These are phyloP conservation scores for Smittia sp. DNA, from an alignment of 2,888 invertebrate species.

Conservation along the genomic window DNA sequence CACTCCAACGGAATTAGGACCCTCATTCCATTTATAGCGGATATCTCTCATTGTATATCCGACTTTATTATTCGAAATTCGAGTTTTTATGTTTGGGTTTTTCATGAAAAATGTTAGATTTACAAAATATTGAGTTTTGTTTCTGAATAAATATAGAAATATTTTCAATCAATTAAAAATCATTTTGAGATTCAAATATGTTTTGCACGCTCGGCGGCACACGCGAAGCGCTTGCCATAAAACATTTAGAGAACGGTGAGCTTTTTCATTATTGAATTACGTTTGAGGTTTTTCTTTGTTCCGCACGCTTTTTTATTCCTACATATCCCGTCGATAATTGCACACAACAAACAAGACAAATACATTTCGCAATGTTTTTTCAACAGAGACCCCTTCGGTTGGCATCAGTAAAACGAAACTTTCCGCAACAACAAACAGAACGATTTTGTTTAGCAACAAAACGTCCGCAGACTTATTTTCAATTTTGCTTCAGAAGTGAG, in stretches of 20 bases:
- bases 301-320: conserved; percentile 5
- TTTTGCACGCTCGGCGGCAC: not conserved
- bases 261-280: conserved; percentile 19
- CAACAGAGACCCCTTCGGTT: not conserved
- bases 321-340: conserved; percentile 4
- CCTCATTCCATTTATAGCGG: conserved; percentile 96
- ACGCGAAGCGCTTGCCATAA: not conserved
- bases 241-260: not conserved
- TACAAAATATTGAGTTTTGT: conserved; percentile 19
- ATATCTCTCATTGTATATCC: conserved; percentile 98
- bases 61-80: conserved; percentile 58
- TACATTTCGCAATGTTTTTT: conserved; percentile 4
- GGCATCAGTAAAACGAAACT: not conserved
- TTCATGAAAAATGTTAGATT: conserved; percentile 34
- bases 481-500: conserved; percentile 29
- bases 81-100: conserved; percentile 10
- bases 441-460: not conserved
- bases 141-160: conserved; percentile 17
- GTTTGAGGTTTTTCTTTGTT: conserved; percentile 38
- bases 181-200: not conserved
- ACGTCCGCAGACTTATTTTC: not conserved
- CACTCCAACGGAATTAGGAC: conserved; percentile 91
- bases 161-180: conserved; percentile 16
- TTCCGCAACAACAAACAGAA: not conserved
- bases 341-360: conserved; percentile 31